Conservation (phyloP, 1,140 invertebrate genomes). For the Pollicipes pollicipes region DNA sequence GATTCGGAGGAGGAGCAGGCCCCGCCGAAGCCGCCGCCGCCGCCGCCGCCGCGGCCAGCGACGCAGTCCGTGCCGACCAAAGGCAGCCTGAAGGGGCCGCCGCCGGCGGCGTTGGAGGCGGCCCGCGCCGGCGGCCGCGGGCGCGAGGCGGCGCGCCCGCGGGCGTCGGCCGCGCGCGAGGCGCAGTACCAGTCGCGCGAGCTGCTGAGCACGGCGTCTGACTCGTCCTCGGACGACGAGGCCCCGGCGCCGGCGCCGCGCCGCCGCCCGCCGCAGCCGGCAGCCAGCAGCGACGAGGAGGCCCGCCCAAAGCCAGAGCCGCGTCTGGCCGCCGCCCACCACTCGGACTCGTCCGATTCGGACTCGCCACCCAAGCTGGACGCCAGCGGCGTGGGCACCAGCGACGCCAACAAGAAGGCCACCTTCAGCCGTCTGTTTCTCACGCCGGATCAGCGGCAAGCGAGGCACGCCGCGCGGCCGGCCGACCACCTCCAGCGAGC, state of each 20-base stretch:
- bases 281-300: not conserved
- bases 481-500: not conserved
- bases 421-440: not conserved
- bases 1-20: not conserved
- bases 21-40: no score
- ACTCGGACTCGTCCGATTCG: not conserved
- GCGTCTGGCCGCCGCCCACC: no score
- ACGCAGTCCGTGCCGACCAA: not conserved
- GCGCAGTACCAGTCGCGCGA: not conserved
- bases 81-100: not conserved
- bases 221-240: not conserved
- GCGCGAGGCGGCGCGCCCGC: no score
- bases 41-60: no score
- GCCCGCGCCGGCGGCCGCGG: no score
- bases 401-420: not conserved
- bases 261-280: no score
- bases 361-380: slow-evolving; percentile 4
- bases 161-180: no score
- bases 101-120: slow-evolving; percentile 1
- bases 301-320: not conserved
- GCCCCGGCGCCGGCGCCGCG: no score
- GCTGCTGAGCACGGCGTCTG: not conserved
- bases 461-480: not conserved
- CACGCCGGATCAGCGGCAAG: not conserved
- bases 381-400: not conserved